Base-by-base conservation (phyloP, 2,797 vertebrate genomes). In the Margarornis squamiger region DNA sequence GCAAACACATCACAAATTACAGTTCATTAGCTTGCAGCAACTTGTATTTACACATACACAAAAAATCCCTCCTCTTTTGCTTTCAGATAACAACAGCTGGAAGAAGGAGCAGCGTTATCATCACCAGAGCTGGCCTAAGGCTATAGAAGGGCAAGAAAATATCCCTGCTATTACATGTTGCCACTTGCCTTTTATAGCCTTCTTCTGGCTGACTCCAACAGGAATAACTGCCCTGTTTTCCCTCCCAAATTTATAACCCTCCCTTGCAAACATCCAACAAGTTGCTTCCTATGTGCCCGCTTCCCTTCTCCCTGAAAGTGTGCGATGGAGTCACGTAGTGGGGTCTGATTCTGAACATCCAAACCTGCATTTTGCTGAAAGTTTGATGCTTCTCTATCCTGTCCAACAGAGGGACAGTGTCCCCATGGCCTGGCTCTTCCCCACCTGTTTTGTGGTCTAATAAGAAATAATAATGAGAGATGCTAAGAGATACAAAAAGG, bases 301-400 rank as follows among this genome's bases (percentile, higher is more conserved):
- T 43, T 72, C 74, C 73, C 24, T 70, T 48, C 57, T 5, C 38
- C 59, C n/a, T 58, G 45, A 3, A 36, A 19, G 29, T 2, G 3
- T 39, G n/a, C 15, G 20, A 39, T 0, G 10, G 27, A 34, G 12
- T 18, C 45, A 30, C 0, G 1, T 5, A 23, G 27, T 1, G 5
- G 45, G 68, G 62, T 0, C 41, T 34, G 49, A n/a, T 24, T 51
- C 67, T 43, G 10, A 65, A 54, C 63, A 54, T 24, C 9, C 58
- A 36, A 48, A 22, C 20, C 39, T 39, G 24, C 36, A 12, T 65
- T 73, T 9, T 58, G 63, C 78, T 48, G 39, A 36, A 66, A 34
- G 30, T 46, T 43, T 1, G 4, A 49, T 54, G 54, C 77, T 75
- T 38, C 22, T 38, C 7, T 52, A 67, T 45, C 70, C 7, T 20